A percentile compares a stretch with the other conserved stretches of the same genome.
Conservation (phyloP, 2,888 invertebrate genomes). For the Melanophora roralis region DNA sequence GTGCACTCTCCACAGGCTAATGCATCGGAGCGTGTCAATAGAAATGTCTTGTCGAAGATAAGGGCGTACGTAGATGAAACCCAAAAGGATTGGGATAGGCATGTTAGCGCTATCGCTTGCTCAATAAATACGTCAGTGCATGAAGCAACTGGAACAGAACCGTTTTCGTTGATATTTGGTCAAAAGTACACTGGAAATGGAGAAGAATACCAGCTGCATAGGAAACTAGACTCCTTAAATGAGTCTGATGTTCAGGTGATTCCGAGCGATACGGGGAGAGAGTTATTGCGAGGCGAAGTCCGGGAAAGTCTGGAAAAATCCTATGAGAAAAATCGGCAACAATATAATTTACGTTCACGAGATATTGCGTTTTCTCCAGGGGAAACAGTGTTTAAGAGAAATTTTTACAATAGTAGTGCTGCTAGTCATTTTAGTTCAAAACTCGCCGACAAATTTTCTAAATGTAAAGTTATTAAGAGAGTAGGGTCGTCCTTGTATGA, state of each 20-base stretch:
- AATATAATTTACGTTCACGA: neutral
- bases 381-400: neutral
- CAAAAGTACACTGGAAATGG: neutral
- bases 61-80: neutral
- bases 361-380: neutral
- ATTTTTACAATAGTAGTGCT: neutral
- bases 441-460: neutral
- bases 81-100: neutral
- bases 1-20: neutral
- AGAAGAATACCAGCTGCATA: neutral
- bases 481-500: too few relatives aligned
- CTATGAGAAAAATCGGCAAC: neutral
- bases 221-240: neutral
- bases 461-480: neutral
- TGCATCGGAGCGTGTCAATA: neutral
- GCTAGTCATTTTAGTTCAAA: constrained; percentile 1
- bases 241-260: neutral
- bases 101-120: neutral
- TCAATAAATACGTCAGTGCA: neutral
- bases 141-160: neutral
- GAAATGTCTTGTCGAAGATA: neutral
- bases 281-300: neutral
- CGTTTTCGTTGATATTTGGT: neutral
- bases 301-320: neutral
- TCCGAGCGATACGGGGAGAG: neutral